Conservation (phyloP, 2,113 vertebrate genomes). For the Strigops habroptila region DNA sequence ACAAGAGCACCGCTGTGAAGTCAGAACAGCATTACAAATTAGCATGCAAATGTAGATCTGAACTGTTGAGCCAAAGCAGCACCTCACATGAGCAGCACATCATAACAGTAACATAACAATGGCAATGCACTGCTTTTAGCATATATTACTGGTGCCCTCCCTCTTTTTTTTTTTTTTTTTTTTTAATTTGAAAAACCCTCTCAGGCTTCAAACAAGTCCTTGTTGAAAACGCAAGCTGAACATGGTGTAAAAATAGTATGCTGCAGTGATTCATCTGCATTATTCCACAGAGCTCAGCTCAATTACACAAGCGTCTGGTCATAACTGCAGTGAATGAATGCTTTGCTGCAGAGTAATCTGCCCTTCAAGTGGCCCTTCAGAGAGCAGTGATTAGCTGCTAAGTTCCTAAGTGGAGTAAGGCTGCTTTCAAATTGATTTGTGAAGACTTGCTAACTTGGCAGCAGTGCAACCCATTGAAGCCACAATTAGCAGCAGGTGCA, state of each 20-base stretch:
- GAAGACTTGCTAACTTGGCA: constrained; percentile 67
- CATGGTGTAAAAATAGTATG: constrained; percentile 36
- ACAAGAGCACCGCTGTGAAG: neutral
- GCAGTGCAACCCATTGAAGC: constrained; percentile 53
- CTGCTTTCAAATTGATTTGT: constrained; percentile 65
- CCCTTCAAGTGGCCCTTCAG: constrained; percentile 66
- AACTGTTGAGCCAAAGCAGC: neutral
- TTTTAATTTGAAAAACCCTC: neutral
- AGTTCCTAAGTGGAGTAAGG: constrained; percentile 61
- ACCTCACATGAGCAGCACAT: neutral
- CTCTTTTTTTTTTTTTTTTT: neutral
- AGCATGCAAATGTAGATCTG: neutral
- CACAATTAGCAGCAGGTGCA: constrained; percentile 64
- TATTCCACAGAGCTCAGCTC: constrained; percentile 60
- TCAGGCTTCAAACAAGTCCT: constrained; percentile 33
- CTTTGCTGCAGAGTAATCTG: constrained; percentile 62
- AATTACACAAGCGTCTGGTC: constrained; percentile 49
- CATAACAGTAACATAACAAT: neutral
- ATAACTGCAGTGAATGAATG: constrained; percentile 59
- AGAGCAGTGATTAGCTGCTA: constrained; percentile 63
- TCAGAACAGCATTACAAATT: neutral
- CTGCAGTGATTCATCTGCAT: constrained; percentile 55
- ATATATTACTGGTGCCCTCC: neutral
- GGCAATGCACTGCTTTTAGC: neutral
- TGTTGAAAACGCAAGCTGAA: constrained; percentile 10